Percentiles rank a stretch among this genome's conserved stretches.
Conservation (phyloP, 2,113 vertebrate species). For the Ellobius talpinus region DNA sequence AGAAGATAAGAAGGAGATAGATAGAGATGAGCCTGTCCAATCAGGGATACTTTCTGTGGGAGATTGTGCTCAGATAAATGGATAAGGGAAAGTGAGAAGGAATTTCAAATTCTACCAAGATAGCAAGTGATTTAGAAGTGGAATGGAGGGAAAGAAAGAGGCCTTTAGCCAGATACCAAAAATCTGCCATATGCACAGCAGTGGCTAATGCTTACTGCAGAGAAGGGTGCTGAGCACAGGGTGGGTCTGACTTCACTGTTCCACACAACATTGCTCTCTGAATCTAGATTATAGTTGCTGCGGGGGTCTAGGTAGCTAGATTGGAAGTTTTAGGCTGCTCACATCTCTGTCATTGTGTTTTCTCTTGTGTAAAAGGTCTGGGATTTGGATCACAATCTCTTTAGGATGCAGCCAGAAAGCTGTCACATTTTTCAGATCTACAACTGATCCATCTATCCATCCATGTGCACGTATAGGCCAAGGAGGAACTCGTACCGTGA, state of each 20-base stretch:
- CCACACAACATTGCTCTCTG: neutral
- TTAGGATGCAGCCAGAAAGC: neutral
- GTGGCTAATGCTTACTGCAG: neutral
- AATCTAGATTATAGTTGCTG: neutral
- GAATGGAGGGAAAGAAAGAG: neutral
- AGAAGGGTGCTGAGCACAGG: neutral
- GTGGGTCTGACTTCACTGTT: neutral
- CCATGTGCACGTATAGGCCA: neutral
- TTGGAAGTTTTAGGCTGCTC: neutral
- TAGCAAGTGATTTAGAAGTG: neutral
- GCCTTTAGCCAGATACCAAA: neutral
- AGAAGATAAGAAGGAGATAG: neutral
- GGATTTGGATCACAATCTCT: neutral
- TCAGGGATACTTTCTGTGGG: neutral
- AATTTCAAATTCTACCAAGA: neutral
- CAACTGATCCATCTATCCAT: slow-evolving; percentile 13
- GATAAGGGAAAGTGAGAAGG: neutral
- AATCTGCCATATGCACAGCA: neutral
- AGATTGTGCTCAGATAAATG: neutral
- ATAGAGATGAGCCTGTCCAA: neutral
- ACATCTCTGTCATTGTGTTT: neutral
- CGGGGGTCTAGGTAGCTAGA: neutral
- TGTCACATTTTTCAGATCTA: neutral
- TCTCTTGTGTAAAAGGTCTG: neutral
- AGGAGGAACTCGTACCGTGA: neutral